A percentile compares a stretch with the other conserved stretches of the same genome.
These are phyloP conservation scores for Clarias gariepinus DNA, from an alignment of 2,113 vertebrate species.

Conservation along the genomic window DNA sequence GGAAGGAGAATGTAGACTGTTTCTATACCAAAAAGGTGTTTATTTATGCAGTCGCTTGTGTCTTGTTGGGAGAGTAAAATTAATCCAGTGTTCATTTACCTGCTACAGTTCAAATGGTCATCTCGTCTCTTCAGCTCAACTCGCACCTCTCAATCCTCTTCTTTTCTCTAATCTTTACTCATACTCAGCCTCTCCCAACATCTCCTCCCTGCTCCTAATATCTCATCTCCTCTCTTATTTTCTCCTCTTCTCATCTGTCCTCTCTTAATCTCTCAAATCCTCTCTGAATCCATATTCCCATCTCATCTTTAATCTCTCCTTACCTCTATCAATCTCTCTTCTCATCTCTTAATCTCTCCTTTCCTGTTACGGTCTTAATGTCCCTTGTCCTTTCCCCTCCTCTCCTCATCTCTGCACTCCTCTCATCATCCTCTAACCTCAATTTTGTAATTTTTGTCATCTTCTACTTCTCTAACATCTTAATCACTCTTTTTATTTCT, in stretches of 20 bases:
- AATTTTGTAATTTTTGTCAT: too few relatives aligned
- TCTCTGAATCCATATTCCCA: not conserved
- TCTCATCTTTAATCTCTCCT: not conserved
- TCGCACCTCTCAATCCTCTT: not conserved
- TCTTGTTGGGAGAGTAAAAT: constrained; percentile 7
- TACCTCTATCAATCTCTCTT: not conserved
- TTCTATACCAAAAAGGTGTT: constrained; percentile 66
- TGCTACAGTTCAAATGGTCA: not conserved
- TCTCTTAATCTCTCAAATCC: not conserved
- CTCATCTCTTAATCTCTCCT: not conserved
- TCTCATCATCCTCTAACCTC: not conserved
- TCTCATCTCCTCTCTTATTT: not conserved
- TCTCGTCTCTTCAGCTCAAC: not conserved
- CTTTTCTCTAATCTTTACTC: not conserved
- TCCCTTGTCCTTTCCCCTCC: not conserved
- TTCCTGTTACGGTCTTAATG: not conserved
- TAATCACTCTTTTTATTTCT: not conserved
- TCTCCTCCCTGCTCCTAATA: not conserved
- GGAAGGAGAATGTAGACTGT: constrained; percentile 70
- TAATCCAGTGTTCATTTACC: not conserved
- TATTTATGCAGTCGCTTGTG: constrained; percentile 33
- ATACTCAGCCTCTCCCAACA: not conserved
- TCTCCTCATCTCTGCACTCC: not conserved
- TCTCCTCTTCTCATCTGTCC: not conserved
- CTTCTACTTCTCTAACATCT: not conserved